Percentiles rank a stretch among this genome's conserved stretches.
These are phyloP conservation scores for Lissocephala sabroskyi DNA, from an alignment of 2,888 invertebrate species.

Conservation along the genomic window DNA sequence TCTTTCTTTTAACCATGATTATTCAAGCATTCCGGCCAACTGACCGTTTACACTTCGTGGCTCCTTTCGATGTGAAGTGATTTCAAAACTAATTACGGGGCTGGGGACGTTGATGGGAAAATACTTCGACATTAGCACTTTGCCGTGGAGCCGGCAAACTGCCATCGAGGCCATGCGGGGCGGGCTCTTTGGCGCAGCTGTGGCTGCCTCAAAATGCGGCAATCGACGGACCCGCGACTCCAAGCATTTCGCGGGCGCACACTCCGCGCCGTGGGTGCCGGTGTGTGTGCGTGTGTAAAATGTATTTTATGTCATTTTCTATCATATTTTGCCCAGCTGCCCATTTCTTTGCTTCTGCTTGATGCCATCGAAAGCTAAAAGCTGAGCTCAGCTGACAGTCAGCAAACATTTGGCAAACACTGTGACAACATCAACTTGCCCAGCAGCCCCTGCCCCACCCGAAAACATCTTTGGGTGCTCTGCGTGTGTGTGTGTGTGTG, in stretches of 20 bases:
- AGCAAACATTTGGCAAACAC: constrained; percentile 35
- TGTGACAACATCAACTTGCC: constrained; percentile 34
- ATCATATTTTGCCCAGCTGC: background rate
- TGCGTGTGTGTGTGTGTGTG: constrained; percentile 8
- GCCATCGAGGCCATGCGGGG: too few relatives aligned
- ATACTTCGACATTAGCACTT: too few relatives aligned
- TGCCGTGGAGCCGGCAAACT: too few relatives aligned
- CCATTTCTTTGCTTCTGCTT: constrained; percentile 1
- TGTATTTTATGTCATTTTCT: background rate
- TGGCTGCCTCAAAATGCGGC: background rate
- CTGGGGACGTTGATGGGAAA: too few relatives aligned
- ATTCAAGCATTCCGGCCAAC: too few relatives aligned
- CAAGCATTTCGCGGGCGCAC: too few relatives aligned
- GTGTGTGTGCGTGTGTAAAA: constrained; percentile 11
- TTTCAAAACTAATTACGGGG: too few relatives aligned
- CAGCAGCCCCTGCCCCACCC: background rate
- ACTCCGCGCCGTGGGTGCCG: background rate
- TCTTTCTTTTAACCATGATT: too few relatives aligned
- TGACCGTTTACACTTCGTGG: too few relatives aligned
- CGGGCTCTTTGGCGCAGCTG: background rate
- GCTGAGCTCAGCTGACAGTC: constrained; percentile 42
- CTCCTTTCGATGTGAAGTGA: too few relatives aligned
- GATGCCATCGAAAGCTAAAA: constrained; percentile 32
- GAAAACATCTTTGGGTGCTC: background rate
- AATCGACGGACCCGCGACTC: background rate